These are phyloP conservation scores for Papilio gigon DNA, from an alignment of 2,888 invertebrate genomes.

Conservation along the genomic window DNA sequence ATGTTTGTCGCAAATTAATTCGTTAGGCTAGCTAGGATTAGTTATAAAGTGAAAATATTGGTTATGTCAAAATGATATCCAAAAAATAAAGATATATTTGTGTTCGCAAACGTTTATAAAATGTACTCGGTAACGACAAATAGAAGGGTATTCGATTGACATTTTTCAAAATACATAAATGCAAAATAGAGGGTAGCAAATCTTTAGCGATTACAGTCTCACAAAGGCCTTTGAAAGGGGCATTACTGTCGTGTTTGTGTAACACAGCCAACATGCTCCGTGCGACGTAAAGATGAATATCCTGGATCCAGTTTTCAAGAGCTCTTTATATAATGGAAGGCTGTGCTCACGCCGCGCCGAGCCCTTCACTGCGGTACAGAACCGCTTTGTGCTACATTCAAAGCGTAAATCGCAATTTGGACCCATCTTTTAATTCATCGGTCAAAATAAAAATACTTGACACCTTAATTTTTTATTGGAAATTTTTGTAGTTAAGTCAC, in stretches of 20 bases:
- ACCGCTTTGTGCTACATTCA: slow-evolving; percentile 29
- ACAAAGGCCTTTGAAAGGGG: slow-evolving; percentile 41
- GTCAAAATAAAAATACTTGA: not conserved
- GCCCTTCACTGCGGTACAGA: slow-evolving; percentile 30
- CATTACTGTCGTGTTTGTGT: slow-evolving; percentile 45
- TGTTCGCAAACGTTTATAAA: not conserved
- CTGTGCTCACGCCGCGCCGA: slow-evolving; percentile 16
- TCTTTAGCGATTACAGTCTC: slow-evolving; percentile 37
- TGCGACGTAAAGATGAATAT: slow-evolving; percentile 41
- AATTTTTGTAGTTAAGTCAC: not conserved
- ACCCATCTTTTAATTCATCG: slow-evolving; percentile 12
- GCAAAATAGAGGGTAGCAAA: slow-evolving; percentile 20
- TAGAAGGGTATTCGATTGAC: not conserved
- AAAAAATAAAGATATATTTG: no score
- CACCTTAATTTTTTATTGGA: not conserved
- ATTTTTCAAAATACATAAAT: slow-evolving; percentile 1
- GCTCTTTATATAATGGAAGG: slow-evolving; percentile 41
- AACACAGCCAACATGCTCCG: slow-evolving; percentile 33
- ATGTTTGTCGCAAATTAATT: no score
- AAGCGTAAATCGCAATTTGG: slow-evolving; percentile 29
- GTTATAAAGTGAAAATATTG: no score
- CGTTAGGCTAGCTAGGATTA: no score
- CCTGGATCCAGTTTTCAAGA: slow-evolving; percentile 40
- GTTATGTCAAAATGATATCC: no score
- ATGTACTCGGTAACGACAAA: not conserved